These are phyloP conservation scores for Parnassius smintheus DNA, from an alignment of 2,888 invertebrate species.

Conservation along the genomic window DNA sequence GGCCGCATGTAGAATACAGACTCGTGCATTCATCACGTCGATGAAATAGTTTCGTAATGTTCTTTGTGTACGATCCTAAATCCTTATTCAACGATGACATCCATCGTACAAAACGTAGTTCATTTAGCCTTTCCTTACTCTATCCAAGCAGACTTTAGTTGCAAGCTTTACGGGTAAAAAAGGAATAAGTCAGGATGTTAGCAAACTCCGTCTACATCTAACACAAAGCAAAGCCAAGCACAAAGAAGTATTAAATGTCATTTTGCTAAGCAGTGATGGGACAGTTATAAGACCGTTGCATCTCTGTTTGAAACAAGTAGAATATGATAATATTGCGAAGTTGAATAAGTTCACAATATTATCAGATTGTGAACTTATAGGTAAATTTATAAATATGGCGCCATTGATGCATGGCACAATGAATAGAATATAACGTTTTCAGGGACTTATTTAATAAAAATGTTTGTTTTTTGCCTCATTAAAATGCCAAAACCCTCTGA, in stretches of 20 bases:
- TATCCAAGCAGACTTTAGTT: background rate
- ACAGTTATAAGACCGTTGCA: constrained; percentile 5
- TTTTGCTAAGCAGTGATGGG: background rate
- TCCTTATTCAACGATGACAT: too few species aligned
- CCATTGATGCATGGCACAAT: too few species aligned
- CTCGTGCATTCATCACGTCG: too few species aligned
- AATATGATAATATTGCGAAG: background rate
- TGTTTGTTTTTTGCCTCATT: too few species aligned
- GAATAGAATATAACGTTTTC: too few species aligned
- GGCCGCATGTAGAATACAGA: too few species aligned
- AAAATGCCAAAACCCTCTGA: too few species aligned
- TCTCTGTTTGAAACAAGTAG: background rate
- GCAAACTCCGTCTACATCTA: constrained; percentile 4
- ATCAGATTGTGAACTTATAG: background rate
- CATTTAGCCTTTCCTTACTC: too few species aligned
- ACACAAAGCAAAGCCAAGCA: constrained; percentile 1
- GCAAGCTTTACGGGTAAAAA: background rate
- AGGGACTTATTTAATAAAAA: too few species aligned
- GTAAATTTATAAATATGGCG: background rate
- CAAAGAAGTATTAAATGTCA: constrained; percentile 13
- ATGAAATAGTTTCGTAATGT: too few species aligned
- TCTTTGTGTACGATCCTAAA: too few species aligned
- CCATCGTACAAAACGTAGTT: too few species aligned
- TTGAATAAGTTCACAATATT: background rate
- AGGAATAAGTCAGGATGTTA: background rate